phyloP scores from a whole-genome alignment of 2,113 vertebrate species.

The Globicephala melas region DNA sequence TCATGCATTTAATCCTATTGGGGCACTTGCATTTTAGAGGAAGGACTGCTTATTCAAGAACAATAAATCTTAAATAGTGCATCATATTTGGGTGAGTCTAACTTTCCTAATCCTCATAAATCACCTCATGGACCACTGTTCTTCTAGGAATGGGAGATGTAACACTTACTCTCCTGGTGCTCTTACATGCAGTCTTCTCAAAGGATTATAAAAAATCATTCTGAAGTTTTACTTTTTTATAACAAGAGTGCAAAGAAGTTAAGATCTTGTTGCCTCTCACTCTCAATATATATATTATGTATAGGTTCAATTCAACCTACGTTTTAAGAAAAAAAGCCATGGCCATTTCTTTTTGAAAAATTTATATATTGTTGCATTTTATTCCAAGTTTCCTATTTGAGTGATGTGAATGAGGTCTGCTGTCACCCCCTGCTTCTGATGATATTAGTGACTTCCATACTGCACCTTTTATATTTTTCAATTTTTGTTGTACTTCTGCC shows the following conservation, averaged over 20 bases:
- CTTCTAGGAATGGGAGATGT: background rate
- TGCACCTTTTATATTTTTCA: background rate
- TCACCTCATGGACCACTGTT: background rate
- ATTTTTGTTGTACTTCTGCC: background rate
- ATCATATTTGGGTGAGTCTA: background rate
- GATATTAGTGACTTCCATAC: background rate
- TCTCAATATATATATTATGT: background rate
- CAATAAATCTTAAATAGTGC: background rate
- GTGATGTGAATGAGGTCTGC: background rate
- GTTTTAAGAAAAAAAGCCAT: conserved; percentile 35
- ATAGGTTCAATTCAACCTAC: background rate
- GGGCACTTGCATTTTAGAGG: background rate
- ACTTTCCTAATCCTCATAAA: background rate
- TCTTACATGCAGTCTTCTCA: background rate
- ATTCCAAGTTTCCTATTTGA: conserved; percentile 41
- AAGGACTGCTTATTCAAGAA: background rate
- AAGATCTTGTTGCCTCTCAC: background rate
- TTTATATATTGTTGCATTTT: conserved; percentile 34
- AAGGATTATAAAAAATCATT: background rate
- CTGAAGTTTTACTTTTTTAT: background rate
- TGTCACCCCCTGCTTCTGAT: background rate
- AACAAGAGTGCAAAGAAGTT: background rate
- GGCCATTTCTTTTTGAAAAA: conserved; percentile 45
- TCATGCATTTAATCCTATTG: background rate
- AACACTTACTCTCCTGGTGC: background rate